A percentile compares a stretch with the other conserved stretches of the same genome.
These are phyloP conservation scores for Synergus umbraculus DNA, from an alignment of 2,888 invertebrate species.

Conservation along the genomic window DNA sequence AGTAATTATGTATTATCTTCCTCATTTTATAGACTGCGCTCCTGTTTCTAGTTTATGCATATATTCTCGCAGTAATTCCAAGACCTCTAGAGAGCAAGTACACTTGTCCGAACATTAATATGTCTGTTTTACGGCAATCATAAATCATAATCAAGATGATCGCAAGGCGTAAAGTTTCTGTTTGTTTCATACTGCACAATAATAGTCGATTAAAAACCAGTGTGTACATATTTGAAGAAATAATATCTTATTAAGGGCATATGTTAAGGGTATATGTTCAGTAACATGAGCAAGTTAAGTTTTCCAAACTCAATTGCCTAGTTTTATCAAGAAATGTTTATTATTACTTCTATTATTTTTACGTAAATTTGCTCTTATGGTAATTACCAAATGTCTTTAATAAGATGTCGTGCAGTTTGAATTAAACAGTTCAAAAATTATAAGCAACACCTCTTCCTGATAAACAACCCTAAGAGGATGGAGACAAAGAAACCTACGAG, in stretches of 20 bases:
- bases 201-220: neutral
- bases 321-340: too few relatives aligned
- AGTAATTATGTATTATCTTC: neutral
- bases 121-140: slow-evolving; percentile 16
- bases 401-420: neutral
- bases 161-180: slow-evolving; percentile 38
- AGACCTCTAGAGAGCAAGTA: neutral
- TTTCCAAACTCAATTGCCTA: too few relatives aligned
- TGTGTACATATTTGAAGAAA: too few relatives aligned
- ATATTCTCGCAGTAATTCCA: neutral
- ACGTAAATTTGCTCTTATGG: neutral
- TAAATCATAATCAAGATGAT: slow-evolving; percentile 47
- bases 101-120: neutral
- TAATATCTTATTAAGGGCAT: too few relatives aligned
- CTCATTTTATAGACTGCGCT: neutral
- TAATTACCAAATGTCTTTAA: too few relatives aligned
- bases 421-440: neutral
- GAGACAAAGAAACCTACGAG: neutral
- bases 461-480: neutral
- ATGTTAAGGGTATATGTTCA: too few relatives aligned
- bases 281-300: too few relatives aligned
- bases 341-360: too few relatives aligned
- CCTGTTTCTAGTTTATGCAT: neutral
- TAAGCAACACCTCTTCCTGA: neutral
- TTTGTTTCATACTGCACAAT: slow-evolving; percentile 20